Base-by-base conservation (phyloP, 2,888 invertebrate species). In the Monochamus alternatus region DNA sequence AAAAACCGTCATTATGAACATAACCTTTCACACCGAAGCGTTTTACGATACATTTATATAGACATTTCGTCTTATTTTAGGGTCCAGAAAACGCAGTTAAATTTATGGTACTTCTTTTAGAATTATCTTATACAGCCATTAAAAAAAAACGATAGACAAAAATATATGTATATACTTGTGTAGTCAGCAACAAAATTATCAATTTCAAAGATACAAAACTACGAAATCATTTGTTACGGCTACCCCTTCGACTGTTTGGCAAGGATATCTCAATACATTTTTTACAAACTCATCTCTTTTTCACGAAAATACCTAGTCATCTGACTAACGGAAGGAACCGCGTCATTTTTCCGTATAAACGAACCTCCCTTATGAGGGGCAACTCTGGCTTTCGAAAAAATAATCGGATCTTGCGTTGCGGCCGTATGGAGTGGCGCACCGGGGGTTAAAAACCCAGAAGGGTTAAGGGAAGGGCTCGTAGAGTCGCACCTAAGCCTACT, bases 401-500 rank as follows among this genome's bases (percentile, higher is more conserved):
- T 89, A 89, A 89, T 88, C 88, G 87, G 88, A 88, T 89, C 86
- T 84, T 79, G 87, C 85, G 88, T 86, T 89, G 89, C 80, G 89
- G 89, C 87, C 85, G 85, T 86, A 87, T 88, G 84, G 88, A 88
- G 88, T 88, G 62, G 64, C 78, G 63, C 76, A 70, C 77, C 75
- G 78, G 80, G 81, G 78, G 72, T 76, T 60, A 66, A 75, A 72
- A 66, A 75, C 74, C 70, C 72, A 73, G 79, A 81, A 81, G 81
- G 80, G 78, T 80, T 80, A 73, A 62, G 70, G 65, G 75, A 75
- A 77, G 72, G 76, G 75, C 78, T 60, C 44, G 71, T 60, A 38
- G 30, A 73, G 72, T 80, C 74, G 74, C 80, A 83, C 82, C 81
- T 81, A 80, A 82, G 80, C 80, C 76, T 77, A 76, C 80, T 77